Evolutionary conservation across 1,140 invertebrate genomes (phyloP).

Genomic region (Rhopalosiphum maidis): DNA sequence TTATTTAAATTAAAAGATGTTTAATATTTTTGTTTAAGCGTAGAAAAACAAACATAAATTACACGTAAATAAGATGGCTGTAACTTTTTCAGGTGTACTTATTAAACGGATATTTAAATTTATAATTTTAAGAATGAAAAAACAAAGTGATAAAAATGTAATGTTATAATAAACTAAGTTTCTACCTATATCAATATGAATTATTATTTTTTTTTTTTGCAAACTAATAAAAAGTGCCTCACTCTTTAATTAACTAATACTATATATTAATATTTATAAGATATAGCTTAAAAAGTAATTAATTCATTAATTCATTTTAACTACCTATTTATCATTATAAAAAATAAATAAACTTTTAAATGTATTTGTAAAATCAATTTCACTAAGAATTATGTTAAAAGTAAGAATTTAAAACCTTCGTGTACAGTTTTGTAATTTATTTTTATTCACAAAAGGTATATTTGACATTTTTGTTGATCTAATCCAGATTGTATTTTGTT

Average conservation of each 20-base stretch:
- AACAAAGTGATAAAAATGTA: not conserved
- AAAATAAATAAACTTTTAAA: not conserved
- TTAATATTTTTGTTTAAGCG: not conserved
- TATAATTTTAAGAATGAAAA: not conserved
- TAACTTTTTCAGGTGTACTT: not conserved
- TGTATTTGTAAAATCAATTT: not conserved
- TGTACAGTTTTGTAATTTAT: not conserved
- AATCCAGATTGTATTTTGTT: not conserved
- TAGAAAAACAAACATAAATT: not conserved
- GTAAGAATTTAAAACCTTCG: not conserved
- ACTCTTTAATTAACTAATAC: not conserved
- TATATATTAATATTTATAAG: not conserved
- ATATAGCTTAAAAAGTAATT: not conserved
- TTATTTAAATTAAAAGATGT: not conserved
- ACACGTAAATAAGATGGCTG: not conserved
- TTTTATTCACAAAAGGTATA: not conserved
- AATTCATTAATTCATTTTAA: not conserved
- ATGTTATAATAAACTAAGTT: not conserved
- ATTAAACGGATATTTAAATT: not conserved
- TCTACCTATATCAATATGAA: not conserved
- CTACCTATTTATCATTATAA: not conserved
- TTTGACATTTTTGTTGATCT: not conserved
- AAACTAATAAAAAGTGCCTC: not conserved
- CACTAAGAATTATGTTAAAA: not conserved
- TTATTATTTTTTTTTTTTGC: not conserved